Evolutionary conservation across 2,888 invertebrate genomes (phyloP), one percentile per base, ranked within the genome.

Genomic region (Hyposoter dolosus): DNA sequence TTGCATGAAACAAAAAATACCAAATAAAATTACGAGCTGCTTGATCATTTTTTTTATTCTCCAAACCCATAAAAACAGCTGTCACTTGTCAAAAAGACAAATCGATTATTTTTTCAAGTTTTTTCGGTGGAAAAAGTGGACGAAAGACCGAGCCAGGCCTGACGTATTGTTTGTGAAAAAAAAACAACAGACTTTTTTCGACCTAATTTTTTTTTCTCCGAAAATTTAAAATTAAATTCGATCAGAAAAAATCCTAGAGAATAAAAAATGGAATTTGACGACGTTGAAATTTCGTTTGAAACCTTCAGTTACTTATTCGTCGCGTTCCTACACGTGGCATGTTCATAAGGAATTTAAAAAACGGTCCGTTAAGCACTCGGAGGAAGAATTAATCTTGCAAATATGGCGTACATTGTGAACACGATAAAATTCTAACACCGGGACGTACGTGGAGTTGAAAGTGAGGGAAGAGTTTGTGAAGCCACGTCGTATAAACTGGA

Each of bases 401-500:
- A 66, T 35, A 47, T 53, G 66, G 66, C 53, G 45, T 17, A 77
- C 66, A 77, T 77, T 40, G 50, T 65, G 19, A 23, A 47, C 23
- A 19, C 40, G 77, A 32, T 77, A 77, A 35, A 77, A 66, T 77
- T 53, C 50, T 32, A 65, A 65, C 19, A 32, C 50, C 19, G n/a
- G 7, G 35, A 72, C n/a, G 23, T 56, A 47, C 43, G 69, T 3
- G 47, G 66, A 53, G 71, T 71, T 71, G 3, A 35, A 71, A 47
- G 47, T 47, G 83, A 83, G 87, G 78, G 84, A 87, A 87, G 82
- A 88, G 86, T 85, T 86, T 84, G 86, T 86, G 87, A 87, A 88
- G 89, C 90, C 90, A 89, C 88, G 89, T 87, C 85, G 89, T 88
- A 89, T 90, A 89, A 91, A 89, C 90, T 89, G 88, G 87, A 63